phyloP scores from a whole-genome alignment of 2,888 invertebrate genomes.

The Nomada hirtipes region DNA sequence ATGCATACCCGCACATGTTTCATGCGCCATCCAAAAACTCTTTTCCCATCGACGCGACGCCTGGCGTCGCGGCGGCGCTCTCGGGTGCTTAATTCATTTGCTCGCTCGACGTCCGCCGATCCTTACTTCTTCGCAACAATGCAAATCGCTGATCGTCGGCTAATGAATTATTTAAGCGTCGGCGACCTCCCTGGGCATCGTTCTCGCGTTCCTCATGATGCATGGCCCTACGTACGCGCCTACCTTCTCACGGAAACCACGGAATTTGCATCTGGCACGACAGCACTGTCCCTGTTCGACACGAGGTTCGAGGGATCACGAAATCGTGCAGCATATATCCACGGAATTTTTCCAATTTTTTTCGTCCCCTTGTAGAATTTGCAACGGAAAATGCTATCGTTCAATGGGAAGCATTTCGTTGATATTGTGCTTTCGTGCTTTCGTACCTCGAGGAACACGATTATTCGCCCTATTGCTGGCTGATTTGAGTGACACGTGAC shows the following conservation, averaged over 20 bases:
- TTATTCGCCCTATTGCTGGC: not conserved
- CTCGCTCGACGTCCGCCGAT: constrained; percentile 13
- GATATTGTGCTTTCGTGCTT: too few relatives aligned
- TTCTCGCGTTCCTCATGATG: constrained; percentile 36
- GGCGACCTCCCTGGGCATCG: not conserved
- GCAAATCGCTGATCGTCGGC: constrained; percentile 50
- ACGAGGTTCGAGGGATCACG: too few relatives aligned
- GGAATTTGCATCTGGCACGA: not conserved
- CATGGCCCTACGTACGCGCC: constrained; percentile 22
- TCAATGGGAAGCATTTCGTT: not conserved
- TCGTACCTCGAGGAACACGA: too few relatives aligned
- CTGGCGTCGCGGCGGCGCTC: too few relatives aligned
- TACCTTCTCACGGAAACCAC: not conserved
- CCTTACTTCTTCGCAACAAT: constrained; percentile 33
- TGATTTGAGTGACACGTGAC: not conserved
- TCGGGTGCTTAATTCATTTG: constrained; percentile 41
- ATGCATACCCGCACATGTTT: not conserved
- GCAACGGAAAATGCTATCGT: too few relatives aligned
- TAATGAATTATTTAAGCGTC: constrained; percentile 66
- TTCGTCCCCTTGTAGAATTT: not conserved
- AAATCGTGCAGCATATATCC: too few relatives aligned
- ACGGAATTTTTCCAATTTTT: not conserved
- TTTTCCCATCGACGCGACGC: not conserved
- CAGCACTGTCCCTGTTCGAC: too few relatives aligned
- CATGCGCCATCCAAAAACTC: not conserved